Conservation (phyloP, 2,113 vertebrate species). For the Hassar affinis region DNA sequence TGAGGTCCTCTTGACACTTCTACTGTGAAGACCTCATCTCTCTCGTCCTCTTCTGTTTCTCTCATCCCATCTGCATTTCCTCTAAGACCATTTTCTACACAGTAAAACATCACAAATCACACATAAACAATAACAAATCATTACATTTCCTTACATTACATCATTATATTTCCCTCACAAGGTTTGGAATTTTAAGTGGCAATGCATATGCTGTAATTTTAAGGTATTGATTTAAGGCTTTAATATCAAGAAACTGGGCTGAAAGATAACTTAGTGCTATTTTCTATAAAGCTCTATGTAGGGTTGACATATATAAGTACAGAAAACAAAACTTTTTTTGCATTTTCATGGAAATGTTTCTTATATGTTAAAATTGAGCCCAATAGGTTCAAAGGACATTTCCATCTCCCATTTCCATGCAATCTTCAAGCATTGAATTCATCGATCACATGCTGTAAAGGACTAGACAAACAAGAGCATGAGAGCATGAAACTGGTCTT, state of each 20-base stretch:
- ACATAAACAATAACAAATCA: too few relatives aligned
- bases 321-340: neutral
- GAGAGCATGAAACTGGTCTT: slow-evolving; percentile 1
- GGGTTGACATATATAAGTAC: neutral
- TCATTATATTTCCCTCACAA: neutral
- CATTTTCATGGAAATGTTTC: neutral
- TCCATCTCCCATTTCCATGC: neutral
- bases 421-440: neutral
- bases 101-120: too few relatives aligned
- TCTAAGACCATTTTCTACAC: slow-evolving; percentile 19
- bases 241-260: neutral
- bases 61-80: slow-evolving; percentile 41
- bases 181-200: neutral
- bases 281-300: neutral
- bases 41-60: slow-evolving; percentile 40
- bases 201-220: neutral
- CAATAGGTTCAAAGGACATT: neutral
- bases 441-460: slow-evolving; percentile 18
- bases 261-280: neutral
- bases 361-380: neutral
- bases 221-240: neutral
- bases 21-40: slow-evolving; percentile 73
- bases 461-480: neutral
- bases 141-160: too few relatives aligned
- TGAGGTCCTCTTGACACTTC: slow-evolving; percentile 72